A percentile compares a stretch with the other conserved stretches of the same genome.
Evolutionary conservation across 1,140 invertebrate species (phyloP).

Genomic region (Pseudomyrmex cubaensis): DNA sequence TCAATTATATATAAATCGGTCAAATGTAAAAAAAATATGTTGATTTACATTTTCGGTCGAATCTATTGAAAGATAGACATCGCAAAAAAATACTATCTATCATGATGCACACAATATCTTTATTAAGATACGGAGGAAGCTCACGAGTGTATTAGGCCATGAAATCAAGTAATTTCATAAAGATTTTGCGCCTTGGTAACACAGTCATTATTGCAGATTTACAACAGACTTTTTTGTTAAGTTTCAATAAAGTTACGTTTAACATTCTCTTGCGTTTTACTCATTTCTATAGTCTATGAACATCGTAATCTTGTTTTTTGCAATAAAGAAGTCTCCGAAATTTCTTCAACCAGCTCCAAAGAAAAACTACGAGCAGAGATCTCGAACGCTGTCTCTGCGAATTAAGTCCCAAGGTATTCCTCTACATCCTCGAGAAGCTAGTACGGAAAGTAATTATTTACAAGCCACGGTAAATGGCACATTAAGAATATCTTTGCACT

Average conservation of each 20-base stretch:
- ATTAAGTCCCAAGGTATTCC: slow-evolving; percentile 45
- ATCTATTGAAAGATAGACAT: neutral
- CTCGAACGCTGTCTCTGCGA: slow-evolving; percentile 20
- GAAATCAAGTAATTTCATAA: neutral
- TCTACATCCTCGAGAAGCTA: slow-evolving; percentile 21
- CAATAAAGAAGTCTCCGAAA: neutral
- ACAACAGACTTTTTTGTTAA: neutral
- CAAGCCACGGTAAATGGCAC: slow-evolving; percentile 85
- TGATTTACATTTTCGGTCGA: neutral
- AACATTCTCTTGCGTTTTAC: slow-evolving; percentile 1
- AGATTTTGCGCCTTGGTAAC: neutral
- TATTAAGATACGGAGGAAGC: slow-evolving; percentile 1
- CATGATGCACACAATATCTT: slow-evolving; percentile 18
- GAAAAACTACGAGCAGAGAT: slow-evolving; percentile 13
- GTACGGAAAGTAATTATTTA: slow-evolving; percentile 77
- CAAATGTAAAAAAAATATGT: neutral
- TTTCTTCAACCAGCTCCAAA: neutral
- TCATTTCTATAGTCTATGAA: neutral
- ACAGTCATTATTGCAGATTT: slow-evolving; percentile 1
- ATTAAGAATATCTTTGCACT: slow-evolving; percentile 83
- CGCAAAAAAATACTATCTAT: neutral
- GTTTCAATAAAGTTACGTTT: neutral
- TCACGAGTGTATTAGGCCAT: neutral
- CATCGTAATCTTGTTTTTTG: neutral
- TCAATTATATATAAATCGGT: slow-evolving; percentile 28